These are phyloP conservation scores for Jacana jacana DNA, from an alignment of 2,113 vertebrate species.

Conservation along the genomic window DNA sequence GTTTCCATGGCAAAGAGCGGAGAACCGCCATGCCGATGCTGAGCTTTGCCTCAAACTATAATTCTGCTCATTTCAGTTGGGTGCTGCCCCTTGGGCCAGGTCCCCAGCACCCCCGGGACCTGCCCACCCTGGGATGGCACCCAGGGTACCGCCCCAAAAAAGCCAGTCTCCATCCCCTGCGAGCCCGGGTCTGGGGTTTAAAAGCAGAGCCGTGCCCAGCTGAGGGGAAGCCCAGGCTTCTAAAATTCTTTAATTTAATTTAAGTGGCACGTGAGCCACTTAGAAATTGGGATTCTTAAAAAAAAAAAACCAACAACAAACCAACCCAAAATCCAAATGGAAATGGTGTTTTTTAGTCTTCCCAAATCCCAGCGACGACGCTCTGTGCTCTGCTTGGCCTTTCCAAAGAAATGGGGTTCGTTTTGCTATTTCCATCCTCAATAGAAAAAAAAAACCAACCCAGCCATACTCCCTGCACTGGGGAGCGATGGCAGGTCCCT, in stretches of 20 bases:
- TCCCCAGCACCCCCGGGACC: neutral
- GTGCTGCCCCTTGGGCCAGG: neutral
- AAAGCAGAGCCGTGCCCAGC: neutral
- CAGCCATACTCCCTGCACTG: too few species aligned
- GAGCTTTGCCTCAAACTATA: neutral
- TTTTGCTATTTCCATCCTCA: neutral
- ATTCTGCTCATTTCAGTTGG: neutral
- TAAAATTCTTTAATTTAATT: too few species aligned
- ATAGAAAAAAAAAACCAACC: neutral
- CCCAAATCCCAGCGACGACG: rapidly evolving
- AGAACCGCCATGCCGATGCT: neutral
- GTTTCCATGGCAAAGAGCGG: constrained; percentile 46
- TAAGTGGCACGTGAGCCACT: neutral
- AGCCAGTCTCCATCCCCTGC: neutral
- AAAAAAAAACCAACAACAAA: neutral
- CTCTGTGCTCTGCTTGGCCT: rapidly evolving
- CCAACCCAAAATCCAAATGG: rapidly evolving
- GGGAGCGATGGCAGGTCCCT: rapidly evolving
- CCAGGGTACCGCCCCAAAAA: neutral
- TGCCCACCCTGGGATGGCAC: neutral
- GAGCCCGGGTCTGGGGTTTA: neutral
- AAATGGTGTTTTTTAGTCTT: neutral
- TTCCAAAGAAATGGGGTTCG: neutral
- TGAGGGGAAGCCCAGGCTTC: neutral
- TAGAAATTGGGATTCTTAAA: neutral